Percentiles rank a stretch among this genome's conserved stretches.
Evolutionary conservation across 1,140 invertebrate species (phyloP).

Genomic region (Cardiocondyla obscurior): DNA sequence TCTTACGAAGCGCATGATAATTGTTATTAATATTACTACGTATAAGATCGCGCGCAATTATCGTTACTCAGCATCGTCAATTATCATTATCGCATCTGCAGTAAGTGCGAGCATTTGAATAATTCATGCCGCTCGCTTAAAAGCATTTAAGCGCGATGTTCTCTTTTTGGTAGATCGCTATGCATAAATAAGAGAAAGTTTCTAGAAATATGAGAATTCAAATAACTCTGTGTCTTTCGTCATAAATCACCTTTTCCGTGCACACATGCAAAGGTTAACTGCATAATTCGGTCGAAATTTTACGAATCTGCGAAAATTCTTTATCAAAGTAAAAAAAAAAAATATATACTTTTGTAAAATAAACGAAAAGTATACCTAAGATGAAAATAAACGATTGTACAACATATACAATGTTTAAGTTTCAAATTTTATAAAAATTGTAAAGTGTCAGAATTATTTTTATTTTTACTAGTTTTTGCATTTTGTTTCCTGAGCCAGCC

Average conservation of each 20-base stretch:
- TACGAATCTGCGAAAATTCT: background rate
- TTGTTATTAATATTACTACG: slow-evolving; percentile 52
- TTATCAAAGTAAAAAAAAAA: background rate
- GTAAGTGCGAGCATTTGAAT: slow-evolving; percentile 58
- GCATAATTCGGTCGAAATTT: background rate
- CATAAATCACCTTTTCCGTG: slow-evolving; percentile 56
- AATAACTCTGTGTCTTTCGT: slow-evolving; percentile 13
- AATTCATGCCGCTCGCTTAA: slow-evolving; percentile 63
- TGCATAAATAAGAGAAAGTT: slow-evolving; percentile 42
- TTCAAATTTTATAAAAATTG: background rate
- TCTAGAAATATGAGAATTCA: slow-evolving; percentile 35
- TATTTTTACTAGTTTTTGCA: background rate
- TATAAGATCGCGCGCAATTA: slow-evolving; percentile 59
- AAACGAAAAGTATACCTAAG: background rate
- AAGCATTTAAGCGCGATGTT: slow-evolving; percentile 29
- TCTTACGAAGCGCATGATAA: slow-evolving; percentile 21
- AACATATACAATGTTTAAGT: background rate
- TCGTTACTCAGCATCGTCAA: slow-evolving; percentile 59
- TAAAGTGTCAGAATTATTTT: background rate
- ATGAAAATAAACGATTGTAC: background rate
- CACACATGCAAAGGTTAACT: slow-evolving; percentile 5
- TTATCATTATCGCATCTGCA: slow-evolving; percentile 64
- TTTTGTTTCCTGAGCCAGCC: background rate
- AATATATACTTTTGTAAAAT: background rate
- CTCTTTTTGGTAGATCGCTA: slow-evolving; percentile 27